Percentiles rank a stretch among this genome's conserved stretches.
phyloP scores from a whole-genome alignment of 2,888 invertebrate species.

The Chrysolina americana region DNA sequence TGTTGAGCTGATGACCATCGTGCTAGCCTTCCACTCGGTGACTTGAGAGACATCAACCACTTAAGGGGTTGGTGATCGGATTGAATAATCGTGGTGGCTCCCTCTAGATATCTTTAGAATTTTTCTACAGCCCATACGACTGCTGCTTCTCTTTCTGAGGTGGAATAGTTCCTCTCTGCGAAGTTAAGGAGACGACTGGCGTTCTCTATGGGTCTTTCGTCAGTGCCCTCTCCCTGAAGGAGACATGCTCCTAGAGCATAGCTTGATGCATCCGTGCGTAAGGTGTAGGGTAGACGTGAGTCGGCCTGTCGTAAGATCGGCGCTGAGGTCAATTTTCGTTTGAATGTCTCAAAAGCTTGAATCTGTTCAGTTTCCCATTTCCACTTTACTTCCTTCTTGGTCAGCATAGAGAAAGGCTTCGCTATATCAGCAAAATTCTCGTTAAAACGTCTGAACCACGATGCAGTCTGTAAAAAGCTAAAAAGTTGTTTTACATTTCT shows the following conservation, averaged over 20 bases:
- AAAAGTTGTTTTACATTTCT: slow-evolving; percentile 47
- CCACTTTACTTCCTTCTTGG: slow-evolving; percentile 33
- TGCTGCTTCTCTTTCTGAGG: slow-evolving; percentile 55
- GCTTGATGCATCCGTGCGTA: slow-evolving; percentile 54
- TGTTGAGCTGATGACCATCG: slow-evolving; percentile 68
- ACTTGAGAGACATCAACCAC: slow-evolving; percentile 66
- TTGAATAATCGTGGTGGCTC: slow-evolving; percentile 59
- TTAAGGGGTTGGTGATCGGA: slow-evolving; percentile 70
- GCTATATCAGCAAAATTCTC: slow-evolving; percentile 19
- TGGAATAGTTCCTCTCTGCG: slow-evolving; percentile 54
- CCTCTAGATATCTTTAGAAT: slow-evolving; percentile 64
- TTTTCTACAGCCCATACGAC: slow-evolving; percentile 55
- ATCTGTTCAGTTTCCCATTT: slow-evolving; percentile 32
- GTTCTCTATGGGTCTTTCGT: too few relatives aligned
- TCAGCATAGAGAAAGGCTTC: background rate
- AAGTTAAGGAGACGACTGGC: slow-evolving; percentile 53
- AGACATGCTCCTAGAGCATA: slow-evolving; percentile 45
- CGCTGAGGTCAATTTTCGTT: too few relatives aligned
- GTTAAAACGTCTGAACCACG: slow-evolving; percentile 41
- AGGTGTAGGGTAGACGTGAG: too few relatives aligned
- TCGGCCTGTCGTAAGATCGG: too few relatives aligned
- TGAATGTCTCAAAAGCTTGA: too few relatives aligned
- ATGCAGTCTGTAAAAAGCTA: slow-evolving; percentile 52
- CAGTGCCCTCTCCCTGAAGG: too few relatives aligned
- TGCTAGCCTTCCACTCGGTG: slow-evolving; percentile 63